Evolutionary conservation across 2,113 vertebrate species (phyloP).

Genomic region (Muntiacus muntjak): DNA sequence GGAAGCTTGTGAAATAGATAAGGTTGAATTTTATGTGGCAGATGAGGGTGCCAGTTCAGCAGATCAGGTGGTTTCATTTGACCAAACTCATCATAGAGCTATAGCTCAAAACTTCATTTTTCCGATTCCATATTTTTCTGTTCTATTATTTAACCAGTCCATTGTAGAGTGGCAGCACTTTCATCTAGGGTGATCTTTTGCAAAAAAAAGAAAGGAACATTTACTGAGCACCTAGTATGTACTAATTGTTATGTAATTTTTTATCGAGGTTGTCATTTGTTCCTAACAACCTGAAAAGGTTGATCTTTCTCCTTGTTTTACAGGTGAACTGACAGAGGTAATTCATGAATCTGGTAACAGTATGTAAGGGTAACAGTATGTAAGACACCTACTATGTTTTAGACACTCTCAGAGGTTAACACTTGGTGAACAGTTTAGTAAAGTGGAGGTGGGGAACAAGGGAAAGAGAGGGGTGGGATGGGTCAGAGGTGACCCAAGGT

Average conservation of each 20-base stretch:
- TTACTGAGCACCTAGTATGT: not conserved
- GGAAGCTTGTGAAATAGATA: not conserved
- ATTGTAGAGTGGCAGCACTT: not conserved
- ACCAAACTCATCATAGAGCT: not conserved
- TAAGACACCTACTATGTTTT: not conserved
- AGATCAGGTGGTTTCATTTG: not conserved
- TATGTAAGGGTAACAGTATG: not conserved
- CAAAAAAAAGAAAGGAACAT: not conserved
- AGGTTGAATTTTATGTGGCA: not conserved
- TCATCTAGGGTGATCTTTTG: not conserved
- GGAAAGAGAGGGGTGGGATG: not conserved
- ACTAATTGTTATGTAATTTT: not conserved
- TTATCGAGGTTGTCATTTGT: not conserved
- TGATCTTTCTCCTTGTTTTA: not conserved
- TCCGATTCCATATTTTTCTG: not conserved
- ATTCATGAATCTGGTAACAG: not conserved
- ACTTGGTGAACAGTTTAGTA: not conserved
- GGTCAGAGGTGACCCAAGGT: not conserved
- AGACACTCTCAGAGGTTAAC: not conserved
- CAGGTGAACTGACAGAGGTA: not conserved
- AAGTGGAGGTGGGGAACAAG: not conserved
- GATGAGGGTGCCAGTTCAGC: not conserved
- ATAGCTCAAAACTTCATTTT: not conserved
- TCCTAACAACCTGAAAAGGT: not conserved
- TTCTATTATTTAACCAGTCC: not conserved